Conservation (phyloP, 2,797 vertebrate species). For the Vireo griseus region DNA sequence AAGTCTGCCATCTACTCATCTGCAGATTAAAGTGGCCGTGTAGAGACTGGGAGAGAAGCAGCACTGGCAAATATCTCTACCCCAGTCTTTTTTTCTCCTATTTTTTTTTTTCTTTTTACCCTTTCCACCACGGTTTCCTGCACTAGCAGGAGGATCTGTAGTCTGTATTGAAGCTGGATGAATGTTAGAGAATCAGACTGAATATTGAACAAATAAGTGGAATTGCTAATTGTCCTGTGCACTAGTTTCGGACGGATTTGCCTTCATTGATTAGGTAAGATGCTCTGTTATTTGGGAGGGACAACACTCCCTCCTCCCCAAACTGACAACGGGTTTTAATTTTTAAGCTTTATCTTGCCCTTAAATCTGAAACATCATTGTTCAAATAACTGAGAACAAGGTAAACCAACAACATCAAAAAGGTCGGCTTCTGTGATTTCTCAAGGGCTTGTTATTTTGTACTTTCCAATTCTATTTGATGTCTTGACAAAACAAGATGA, state of each 20-base stretch:
- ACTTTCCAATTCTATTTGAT: conserved; percentile 97
- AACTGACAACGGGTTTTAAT: conserved; percentile 72
- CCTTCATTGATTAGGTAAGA: conserved; percentile 62
- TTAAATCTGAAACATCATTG: conserved; percentile 83
- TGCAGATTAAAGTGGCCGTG: not conserved
- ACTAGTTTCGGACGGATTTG: conserved; percentile 14
- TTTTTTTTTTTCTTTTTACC: not conserved
- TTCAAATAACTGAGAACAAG: conserved; percentile 84
- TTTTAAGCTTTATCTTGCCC: conserved; percentile 81
- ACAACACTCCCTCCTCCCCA: conserved; percentile 27
- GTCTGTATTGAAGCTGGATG: conserved; percentile 46
- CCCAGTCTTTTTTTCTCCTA: not conserved
- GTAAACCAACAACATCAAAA: conserved; percentile 92
- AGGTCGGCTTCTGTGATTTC: conserved; percentile 86
- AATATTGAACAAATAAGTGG: conserved; percentile 23
- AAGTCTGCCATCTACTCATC: not conserved
- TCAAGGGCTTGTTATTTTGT: conserved; percentile 90
- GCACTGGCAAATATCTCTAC: not conserved
- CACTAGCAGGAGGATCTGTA: not conserved
- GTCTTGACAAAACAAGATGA: conserved; percentile 93
- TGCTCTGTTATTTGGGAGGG: conserved; percentile 52
- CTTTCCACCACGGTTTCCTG: conserved; percentile 11
- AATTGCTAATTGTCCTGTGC: conserved; percentile 34
- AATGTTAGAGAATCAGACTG: conserved; percentile 1
- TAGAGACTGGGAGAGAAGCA: not conserved